Percentiles rank a stretch among this genome's conserved stretches.
phyloP scores from a whole-genome alignment of 2,113 vertebrate genomes.

The Xyliphius kryptos region DNA sequence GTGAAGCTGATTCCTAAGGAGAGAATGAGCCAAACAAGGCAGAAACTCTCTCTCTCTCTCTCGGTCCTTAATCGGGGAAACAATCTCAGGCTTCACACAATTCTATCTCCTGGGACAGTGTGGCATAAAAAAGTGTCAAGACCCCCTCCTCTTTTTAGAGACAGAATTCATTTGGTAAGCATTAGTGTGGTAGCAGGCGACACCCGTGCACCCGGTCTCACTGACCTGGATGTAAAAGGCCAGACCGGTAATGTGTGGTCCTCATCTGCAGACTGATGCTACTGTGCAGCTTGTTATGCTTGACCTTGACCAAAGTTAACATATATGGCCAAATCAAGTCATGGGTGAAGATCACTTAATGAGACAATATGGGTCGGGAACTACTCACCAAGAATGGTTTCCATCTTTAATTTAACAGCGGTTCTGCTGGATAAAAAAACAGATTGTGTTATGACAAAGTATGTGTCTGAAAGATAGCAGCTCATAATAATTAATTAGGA shows the following conservation, averaged over 20 bases:
- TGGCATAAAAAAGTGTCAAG: slow-evolving; percentile 74
- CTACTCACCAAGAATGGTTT: slow-evolving; percentile 16
- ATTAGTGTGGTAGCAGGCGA: slow-evolving; percentile 51
- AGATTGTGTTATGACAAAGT: too few species aligned
- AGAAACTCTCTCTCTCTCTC: slow-evolving; percentile 46
- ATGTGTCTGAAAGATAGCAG: too few species aligned
- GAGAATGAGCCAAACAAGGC: slow-evolving; percentile 60
- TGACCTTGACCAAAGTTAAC: slow-evolving; percentile 43
- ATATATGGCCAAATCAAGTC: slow-evolving; percentile 29
- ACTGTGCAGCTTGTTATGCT: slow-evolving; percentile 7
- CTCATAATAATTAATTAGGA: too few species aligned
- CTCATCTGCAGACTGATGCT: slow-evolving; percentile 43
- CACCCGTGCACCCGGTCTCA: slow-evolving; percentile 35
- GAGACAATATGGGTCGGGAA: slow-evolving; percentile 24
- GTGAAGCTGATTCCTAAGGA: slow-evolving; percentile 71
- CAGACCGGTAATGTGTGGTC: slow-evolving; percentile 54
- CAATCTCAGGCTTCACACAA: slow-evolving; percentile 83
- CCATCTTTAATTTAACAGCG: slow-evolving; percentile 11
- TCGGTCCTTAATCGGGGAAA: slow-evolving; percentile 84
- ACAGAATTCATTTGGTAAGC: slow-evolving; percentile 66
- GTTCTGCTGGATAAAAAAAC: too few species aligned
- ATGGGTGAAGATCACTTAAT: slow-evolving; percentile 37
- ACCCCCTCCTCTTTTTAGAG: slow-evolving; percentile 55
- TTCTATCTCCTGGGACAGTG: slow-evolving; percentile 77
- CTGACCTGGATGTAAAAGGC: slow-evolving; percentile 66